Evolutionary conservation across 1,140 invertebrate genomes (phyloP), one percentile per base, ranked within the genome.

Genomic region (Atta texana): DNA sequence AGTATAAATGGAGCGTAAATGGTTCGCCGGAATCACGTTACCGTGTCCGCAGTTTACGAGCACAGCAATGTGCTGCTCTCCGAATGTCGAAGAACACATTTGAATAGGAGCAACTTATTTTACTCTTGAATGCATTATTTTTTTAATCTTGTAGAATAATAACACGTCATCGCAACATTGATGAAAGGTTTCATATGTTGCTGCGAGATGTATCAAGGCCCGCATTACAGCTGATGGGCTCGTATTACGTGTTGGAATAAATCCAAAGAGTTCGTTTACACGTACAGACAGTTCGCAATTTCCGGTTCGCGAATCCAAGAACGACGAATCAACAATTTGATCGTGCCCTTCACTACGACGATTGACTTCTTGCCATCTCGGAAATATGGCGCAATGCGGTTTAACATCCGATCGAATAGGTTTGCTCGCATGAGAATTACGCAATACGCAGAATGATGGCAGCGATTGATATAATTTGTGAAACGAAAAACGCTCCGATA

Each of bases 311-410:
- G 68, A 51, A 57, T 59, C 16, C 59, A 51, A 34, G 69, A 44
- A 24, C 49, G 55, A 76, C 51, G 44, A 63, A 21, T 81, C 68
- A 49, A 66, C 80, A 75, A 84, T 74, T 88, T 87, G 72, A 78
- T 90, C 75, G 68, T 18, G 63, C 39, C 39, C 44, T 74, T 74
- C 55, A 18, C 63, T 28, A 68, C n/a, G 44, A 53, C 72, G 88
- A 90, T 89, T 76, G 78, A 81, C 64, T 89, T 89, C 77, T 87
- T 89, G 66, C 85, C 77, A 18, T 59, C 63, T 12, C 84, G 88
- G 89, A 90, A 89, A 85, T 84, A 51, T 69, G 69, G 28, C 21
- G 39, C 21, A 24, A 49, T 31, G 59, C 34, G 51, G 51, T 66
- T 61, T 64, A 74, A 80, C 75, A 57, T 74, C 39, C 34, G 64